Evolutionary conservation across 2,888 invertebrate species (phyloP).

Genomic region (Hirtodrosophila trivittata): DNA sequence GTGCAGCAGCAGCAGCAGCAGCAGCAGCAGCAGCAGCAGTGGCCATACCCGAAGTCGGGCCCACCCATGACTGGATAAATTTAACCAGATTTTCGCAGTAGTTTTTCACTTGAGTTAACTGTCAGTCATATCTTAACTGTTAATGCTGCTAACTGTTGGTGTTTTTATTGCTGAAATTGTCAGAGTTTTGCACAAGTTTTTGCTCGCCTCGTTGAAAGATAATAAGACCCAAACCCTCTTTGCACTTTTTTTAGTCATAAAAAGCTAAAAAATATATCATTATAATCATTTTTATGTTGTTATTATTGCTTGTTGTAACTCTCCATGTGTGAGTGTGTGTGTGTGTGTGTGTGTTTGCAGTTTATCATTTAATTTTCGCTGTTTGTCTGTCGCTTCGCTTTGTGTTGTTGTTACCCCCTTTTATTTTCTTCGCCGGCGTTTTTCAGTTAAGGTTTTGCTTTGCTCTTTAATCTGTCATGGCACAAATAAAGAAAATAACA

Average conservation of each 20-base stretch:
- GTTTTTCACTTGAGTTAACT: slow-evolving; percentile 31
- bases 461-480: slow-evolving; percentile 23
- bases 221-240: background rate
- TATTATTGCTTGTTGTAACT: too few relatives aligned
- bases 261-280: too few relatives aligned
- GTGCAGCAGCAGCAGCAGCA: too few relatives aligned
- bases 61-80: slow-evolving; percentile 29
- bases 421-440: too few relatives aligned
- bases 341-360: slow-evolving; percentile 10
- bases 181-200: slow-evolving; percentile 4
- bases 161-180: background rate
- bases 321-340: slow-evolving; percentile 3
- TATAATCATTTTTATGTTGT: too few relatives aligned
- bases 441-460: slow-evolving; percentile 17
- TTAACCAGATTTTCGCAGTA: slow-evolving; percentile 22
- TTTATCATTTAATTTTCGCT: slow-evolving; percentile 29
- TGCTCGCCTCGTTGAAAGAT: slow-evolving; percentile 11
- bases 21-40: too few relatives aligned
- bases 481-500: slow-evolving; percentile 19
- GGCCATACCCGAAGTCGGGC: too few relatives aligned
- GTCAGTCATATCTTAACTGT: slow-evolving; percentile 12
- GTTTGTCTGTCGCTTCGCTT: slow-evolving; percentile 13
- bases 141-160: slow-evolving; percentile 21
- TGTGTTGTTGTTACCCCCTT: slow-evolving; percentile 17
- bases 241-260: too few relatives aligned